Evolutionary conservation across 2,797 vertebrate genomes (phyloP).

Genomic region (Mycteria americana): DNA sequence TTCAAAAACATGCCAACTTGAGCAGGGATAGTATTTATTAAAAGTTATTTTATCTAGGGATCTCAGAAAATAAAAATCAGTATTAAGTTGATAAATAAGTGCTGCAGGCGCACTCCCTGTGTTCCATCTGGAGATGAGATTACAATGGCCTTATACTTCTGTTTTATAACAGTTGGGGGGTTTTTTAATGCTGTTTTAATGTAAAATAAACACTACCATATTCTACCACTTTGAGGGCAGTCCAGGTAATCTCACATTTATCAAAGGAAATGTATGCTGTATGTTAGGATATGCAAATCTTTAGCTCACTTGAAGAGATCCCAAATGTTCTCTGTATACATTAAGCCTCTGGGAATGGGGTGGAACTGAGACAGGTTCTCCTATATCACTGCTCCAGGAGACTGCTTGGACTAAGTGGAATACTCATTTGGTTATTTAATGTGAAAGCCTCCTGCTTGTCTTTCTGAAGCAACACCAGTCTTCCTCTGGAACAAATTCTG

Average conservation of each 20-base stretch:
- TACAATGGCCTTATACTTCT: neutral
- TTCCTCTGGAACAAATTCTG: neutral
- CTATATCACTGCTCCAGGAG: neutral
- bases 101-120: neutral
- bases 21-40: neutral
- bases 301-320: neutral
- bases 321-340: neutral
- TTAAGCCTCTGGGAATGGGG: conserved; percentile 1
- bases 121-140: neutral
- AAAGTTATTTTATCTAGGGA: neutral
- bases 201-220: neutral
- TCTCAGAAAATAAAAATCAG: neutral
- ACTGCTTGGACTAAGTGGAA: neutral
- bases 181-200: neutral
- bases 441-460: neutral
- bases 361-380: neutral
- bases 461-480: neutral
- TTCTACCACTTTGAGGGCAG: neutral
- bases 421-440: neutral
- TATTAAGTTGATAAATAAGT: neutral
- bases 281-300: neutral
- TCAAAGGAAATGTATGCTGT: neutral
- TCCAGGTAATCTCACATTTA: conserved; percentile 12
- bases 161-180: neutral
- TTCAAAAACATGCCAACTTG: neutral